phyloP scores from a whole-genome alignment of 2,113 vertebrate species.

The Heterocephalus glaber region DNA sequence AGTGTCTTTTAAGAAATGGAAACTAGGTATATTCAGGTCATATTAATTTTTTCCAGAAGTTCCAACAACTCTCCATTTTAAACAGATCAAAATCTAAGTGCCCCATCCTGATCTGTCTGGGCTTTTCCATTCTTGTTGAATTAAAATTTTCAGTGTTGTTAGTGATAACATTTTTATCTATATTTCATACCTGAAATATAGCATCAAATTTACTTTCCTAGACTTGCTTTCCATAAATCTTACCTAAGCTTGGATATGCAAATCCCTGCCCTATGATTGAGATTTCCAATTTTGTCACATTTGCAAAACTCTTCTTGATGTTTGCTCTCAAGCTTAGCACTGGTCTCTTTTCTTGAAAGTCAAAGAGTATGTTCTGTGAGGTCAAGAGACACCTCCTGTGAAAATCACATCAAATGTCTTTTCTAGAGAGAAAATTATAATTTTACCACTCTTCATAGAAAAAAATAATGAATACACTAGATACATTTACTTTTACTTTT shows the following conservation, averaged over 20 bases:
- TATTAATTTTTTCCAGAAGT: not conserved
- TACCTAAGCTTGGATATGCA: not conserved
- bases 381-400: not conserved
- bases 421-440: not conserved
- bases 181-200: not conserved
- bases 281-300: not conserved
- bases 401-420: not conserved
- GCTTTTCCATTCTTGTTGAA: not conserved
- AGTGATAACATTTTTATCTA: not conserved
- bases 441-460: not conserved
- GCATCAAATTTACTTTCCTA: not conserved
- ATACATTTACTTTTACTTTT: not conserved
- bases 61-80: not conserved
- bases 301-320: not conserved
- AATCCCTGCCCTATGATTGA: not conserved
- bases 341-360: not conserved
- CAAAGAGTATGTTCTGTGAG: not conserved
- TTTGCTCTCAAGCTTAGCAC: not conserved
- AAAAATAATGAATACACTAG: not conserved
- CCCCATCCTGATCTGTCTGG: fast-evolving
- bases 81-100: not conserved
- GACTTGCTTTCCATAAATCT: not conserved
- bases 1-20: not conserved
- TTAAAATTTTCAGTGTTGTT: not conserved
- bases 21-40: not conserved